Conservation (phyloP, 2,113 vertebrate species). For the Rhombomys opimus region DNA sequence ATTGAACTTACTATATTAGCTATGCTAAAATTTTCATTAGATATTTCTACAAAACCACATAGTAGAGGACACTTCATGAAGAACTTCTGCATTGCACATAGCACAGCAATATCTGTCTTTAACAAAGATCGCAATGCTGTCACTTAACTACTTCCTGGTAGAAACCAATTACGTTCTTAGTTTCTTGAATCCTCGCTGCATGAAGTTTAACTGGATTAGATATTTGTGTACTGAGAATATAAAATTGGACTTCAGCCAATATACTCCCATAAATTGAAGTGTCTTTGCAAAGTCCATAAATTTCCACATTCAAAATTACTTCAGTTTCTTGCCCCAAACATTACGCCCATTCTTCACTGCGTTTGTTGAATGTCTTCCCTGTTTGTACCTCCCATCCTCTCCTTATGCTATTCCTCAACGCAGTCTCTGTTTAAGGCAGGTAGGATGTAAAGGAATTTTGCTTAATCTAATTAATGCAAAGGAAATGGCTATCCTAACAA, state of each 20-base stretch:
- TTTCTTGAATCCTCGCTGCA: neutral
- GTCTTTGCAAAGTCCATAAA: neutral
- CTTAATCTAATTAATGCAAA: constrained; percentile 79
- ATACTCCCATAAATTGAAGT: constrained; percentile 65
- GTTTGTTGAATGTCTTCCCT: constrained; percentile 76
- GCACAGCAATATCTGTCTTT: neutral
- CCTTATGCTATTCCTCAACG: constrained; percentile 74
- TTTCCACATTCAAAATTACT: constrained; percentile 70
- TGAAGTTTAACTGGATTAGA: neutral
- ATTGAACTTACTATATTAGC: neutral
- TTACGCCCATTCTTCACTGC: constrained; percentile 76
- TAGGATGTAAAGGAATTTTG: constrained; percentile 73
- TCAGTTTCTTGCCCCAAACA: constrained; percentile 74
- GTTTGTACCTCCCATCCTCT: constrained; percentile 75
- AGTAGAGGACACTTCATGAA: neutral
- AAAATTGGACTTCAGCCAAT: constrained; percentile 40
- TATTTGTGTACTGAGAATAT: constrained; percentile 52
- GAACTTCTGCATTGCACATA: neutral
- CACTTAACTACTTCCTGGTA: neutral
- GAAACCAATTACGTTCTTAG: constrained; percentile 27
- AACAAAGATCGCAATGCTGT: neutral
- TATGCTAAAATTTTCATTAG: neutral
- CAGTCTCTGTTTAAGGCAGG: constrained; percentile 78
- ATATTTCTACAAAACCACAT: neutral
- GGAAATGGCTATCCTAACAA: constrained; percentile 85